Evolutionary conservation across 2,113 vertebrate species (phyloP), one percentile per base, ranked within the genome.

Genomic region (Oceanites oceanicus): DNA sequence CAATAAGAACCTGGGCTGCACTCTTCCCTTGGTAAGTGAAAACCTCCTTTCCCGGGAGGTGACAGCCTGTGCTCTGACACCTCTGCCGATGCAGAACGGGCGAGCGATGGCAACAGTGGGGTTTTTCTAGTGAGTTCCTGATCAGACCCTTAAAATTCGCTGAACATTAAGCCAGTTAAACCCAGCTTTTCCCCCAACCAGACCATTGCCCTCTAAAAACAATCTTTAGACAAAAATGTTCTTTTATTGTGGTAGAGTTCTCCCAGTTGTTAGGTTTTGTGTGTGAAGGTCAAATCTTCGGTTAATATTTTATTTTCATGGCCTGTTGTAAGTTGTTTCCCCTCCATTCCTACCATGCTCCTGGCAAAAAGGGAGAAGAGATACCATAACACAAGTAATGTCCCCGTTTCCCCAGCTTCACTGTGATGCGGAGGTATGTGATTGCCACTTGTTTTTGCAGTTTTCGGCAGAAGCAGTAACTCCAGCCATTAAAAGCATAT

Each of bases 71-170:
- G 62, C 62, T 93, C 7, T 70, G 73, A 36, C 52, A 44, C 44
- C 40, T 66, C 76, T 75, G 63, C 72, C 52, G 4, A 0, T 30
- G 55, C 38, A 26, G 30, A 52, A 3, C 3, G 3, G 25, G 21
- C 0, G 0, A 30, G 34, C 17, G 77, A 30, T 49, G 44, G 6
- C 40, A 84, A 6, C 32, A 34, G 38, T 3, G n/a, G 32, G 5
- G 4, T 14, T 72, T 63, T 79, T 36, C 66, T 44, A 9, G 26
- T 2, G 58, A 61, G 27, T 5, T 89, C 59, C 32, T 44, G 5
- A 44, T 81, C 56, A 63, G 32, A 52, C n/a, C 36, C 34, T 65
- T 74, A 74, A 78, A 85, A 47, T 15, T 55, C 1, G 0, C 36
- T 73, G 63, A 77, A 68, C 27, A 53, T 86, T 13, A 77, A 77